Conservation (phyloP, 2,888 invertebrate species). For the Blera fallax region DNA sequence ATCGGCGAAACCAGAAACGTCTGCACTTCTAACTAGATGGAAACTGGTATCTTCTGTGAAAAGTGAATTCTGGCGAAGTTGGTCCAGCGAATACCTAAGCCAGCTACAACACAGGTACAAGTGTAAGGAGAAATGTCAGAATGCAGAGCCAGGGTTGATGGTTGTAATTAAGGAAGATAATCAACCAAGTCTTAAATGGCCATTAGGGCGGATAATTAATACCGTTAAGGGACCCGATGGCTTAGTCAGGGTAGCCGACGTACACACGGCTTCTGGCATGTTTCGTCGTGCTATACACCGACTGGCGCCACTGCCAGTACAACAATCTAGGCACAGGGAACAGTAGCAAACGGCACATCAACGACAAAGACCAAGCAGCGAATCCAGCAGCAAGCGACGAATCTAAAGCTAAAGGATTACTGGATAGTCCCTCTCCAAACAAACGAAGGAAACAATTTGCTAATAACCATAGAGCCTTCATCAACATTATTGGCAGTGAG, state of each 20-base stretch:
- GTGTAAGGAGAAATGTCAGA: no score
- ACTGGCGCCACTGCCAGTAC: conserved; percentile 15
- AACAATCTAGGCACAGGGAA: no score
- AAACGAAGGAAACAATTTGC: no score
- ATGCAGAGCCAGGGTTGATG: neutral
- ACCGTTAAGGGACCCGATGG: conserved; percentile 7
- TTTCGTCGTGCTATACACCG: conserved; percentile 37
- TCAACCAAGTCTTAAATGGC: conserved; percentile 38
- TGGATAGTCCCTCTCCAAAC: no score
- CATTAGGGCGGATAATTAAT: conserved; percentile 22
- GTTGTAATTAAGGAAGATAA: conserved; percentile 47
- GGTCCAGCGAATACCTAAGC: neutral
- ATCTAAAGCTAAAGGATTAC: no score
- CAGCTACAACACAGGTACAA: no score
- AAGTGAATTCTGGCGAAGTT: neutral
- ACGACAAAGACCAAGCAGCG: no score
- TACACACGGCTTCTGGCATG: conserved; percentile 6
- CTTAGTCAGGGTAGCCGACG: conserved; percentile 26
- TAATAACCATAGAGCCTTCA: no score
- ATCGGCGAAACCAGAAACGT: no score
- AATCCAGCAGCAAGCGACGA: no score
- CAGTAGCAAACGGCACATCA: no score
- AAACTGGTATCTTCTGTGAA: neutral
- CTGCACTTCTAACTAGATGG: neutral
- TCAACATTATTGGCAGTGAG: no score